phyloP scores from a whole-genome alignment of 2,888 invertebrate species.

The Malthinus flaveolus region DNA sequence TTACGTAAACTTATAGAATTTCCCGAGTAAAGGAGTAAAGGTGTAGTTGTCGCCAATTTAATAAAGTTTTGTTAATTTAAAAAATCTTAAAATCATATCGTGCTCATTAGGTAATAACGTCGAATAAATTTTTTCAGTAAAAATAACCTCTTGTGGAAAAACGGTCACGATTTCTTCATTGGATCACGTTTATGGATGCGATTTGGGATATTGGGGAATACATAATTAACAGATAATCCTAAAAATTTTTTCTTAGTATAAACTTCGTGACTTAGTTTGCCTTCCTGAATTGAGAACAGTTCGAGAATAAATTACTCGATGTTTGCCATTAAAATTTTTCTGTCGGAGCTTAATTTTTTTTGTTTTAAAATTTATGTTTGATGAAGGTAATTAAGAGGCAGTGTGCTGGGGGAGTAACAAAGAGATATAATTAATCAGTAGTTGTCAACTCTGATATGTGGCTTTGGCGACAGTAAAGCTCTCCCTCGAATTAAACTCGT shows the following conservation, averaged over 20 bases:
- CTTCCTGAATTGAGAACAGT: conserved; percentile 2
- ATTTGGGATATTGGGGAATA: conserved; percentile 6
- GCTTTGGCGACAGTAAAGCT: conserved; percentile 11
- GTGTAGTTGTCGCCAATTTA: background rate
- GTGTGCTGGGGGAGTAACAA: conserved; percentile 2
- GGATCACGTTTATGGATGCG: conserved; percentile 6
- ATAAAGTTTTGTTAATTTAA: background rate
- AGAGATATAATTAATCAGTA: conserved; percentile 11
- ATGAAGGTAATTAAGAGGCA: conserved; percentile 9
- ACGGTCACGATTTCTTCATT: conserved; percentile 6
- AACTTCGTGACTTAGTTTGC: conserved; percentile 4
- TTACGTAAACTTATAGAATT: background rate
- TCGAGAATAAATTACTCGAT: conserved; percentile 1
- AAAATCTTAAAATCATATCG: background rate
- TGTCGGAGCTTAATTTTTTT: background rate
- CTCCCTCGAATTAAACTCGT: conserved; percentile 4
- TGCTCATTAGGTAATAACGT: background rate
- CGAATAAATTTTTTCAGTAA: conserved; percentile 1
- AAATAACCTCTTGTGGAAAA: background rate
- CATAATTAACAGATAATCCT: conserved; percentile 5
- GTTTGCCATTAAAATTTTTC: conserved; percentile 2
- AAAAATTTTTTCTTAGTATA: background rate
- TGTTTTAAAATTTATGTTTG: background rate
- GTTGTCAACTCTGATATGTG: conserved; percentile 14
- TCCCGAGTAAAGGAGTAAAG: background rate